These are phyloP conservation scores for Hydractinia echinata DNA, from an alignment of 30 jellyfish, hydroid and myxozoan species.

Conservation along the genomic window DNA sequence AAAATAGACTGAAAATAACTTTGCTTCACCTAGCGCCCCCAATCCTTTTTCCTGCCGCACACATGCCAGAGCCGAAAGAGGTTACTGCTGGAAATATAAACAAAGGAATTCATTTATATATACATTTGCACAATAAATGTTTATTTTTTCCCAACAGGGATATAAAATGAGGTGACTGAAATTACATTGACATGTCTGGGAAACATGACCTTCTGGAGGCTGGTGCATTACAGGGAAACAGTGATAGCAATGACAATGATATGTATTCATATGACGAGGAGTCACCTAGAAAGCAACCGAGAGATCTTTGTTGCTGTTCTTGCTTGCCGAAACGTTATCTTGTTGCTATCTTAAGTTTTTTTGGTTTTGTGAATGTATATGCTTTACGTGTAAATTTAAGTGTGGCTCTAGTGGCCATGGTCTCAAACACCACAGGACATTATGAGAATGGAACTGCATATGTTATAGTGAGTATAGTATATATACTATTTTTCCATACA, in stretches of 20 bases:
- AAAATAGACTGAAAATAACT: too few relatives aligned
- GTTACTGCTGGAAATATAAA: too few relatives aligned
- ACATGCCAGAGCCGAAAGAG: too few relatives aligned
- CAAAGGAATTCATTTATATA: too few relatives aligned
- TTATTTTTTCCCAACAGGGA: too few relatives aligned
- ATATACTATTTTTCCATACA: neutral
- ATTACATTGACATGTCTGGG: too few relatives aligned
- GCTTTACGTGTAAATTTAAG: conserved; percentile 89
- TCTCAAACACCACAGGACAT: conserved; percentile 51
- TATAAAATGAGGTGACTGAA: too few relatives aligned
- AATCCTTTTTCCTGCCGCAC: too few relatives aligned
- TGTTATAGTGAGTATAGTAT: conserved; percentile 40
- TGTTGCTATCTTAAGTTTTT: conserved; percentile 74
- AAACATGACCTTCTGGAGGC: too few relatives aligned
- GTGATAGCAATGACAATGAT: neutral
- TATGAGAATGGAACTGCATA: conserved; percentile 51
- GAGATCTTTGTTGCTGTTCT: conserved; percentile 38
- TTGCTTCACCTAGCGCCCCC: too few relatives aligned
- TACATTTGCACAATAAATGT: too few relatives aligned
- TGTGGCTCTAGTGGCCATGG: conserved; percentile 98
- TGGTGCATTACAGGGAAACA: too few relatives aligned
- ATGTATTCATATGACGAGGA: conserved; percentile 1
- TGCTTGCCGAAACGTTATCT: conserved; percentile 87
- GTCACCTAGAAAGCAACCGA: conserved; percentile 1
- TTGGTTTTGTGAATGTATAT: conserved; percentile 91